Base-by-base conservation (phyloP, 1,140 invertebrate species). In the Chionoecetes opilio region DNA sequence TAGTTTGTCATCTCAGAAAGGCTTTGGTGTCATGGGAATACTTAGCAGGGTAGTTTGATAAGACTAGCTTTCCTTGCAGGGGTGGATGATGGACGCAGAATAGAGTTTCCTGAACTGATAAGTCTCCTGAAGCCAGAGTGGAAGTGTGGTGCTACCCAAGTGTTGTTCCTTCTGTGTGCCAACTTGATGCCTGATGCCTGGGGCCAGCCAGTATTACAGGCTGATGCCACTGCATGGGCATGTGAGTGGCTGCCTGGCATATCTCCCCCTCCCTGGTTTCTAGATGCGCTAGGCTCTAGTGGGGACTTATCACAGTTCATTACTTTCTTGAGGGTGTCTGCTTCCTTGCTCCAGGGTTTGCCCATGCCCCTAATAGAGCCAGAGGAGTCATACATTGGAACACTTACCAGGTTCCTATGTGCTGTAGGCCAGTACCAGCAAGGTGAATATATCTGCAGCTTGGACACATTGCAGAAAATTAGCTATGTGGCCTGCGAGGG, bases 171-270 rank as follows among this genome's bases (percentile, higher is more conserved):
- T 29, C 31, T 92, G 31, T 46, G 31, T 88, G 94, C 89, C 29
- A 95, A 95, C 34, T 85, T 92, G n/a, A 14, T 88, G 34, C 90
- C 94, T 34, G 46, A 46, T 37, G 91, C 41, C 21, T 82, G 63
- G n/a, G 87, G 90, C 29, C 31, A 21, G 29, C 6, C 35, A 38
- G 34, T 34, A 37, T 34, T 90, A 11, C 21, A 91, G 38, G 87
- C 17, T 21, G 32, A 21, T 84, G 34, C 82, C n/a, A 75, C 21
- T 31, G 14, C n/a, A 0, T 90, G 63, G 63, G 32, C 9, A 14
- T 11, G 32, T 11, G 32, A 84, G 0, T 90, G 93, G 86, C 35
- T 82, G 11, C 35, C 82, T 32, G 41, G 34, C n/a, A 32, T 11
- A 6, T 31, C 21, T 46, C 26, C 37, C 26, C 93, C 93, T 41